Evolutionary conservation across 2,888 invertebrate genomes (phyloP).

Genomic region (Cheilosia soror): DNA sequence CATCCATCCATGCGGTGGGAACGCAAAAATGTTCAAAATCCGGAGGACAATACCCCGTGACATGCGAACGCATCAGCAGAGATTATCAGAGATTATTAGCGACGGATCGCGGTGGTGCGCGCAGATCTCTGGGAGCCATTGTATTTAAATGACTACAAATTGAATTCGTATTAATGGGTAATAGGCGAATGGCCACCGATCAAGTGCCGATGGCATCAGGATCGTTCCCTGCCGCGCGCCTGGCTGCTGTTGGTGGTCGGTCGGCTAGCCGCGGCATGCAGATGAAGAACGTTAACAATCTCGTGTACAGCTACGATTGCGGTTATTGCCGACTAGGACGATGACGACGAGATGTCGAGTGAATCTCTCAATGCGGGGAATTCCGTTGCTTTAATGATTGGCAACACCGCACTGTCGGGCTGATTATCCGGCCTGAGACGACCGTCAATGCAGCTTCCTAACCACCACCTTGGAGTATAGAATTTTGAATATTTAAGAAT

Average conservation of each 20-base stretch:
- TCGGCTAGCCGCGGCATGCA: constrained; percentile 70
- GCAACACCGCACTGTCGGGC: constrained; percentile 41
- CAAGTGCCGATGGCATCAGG: constrained; percentile 47
- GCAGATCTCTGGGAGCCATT: constrained; percentile 53
- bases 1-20: constrained; percentile 59
- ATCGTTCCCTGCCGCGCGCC: constrained; percentile 1
- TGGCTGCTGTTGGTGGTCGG: constrained; percentile 68
- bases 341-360: constrained; percentile 45
- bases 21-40: constrained; percentile 61
- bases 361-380: constrained; percentile 35
- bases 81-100: constrained; percentile 66
- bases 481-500: constrained; percentile 74
- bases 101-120: constrained; percentile 20
- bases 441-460: constrained; percentile 22
- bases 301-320: constrained; percentile 74
- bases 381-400: constrained; percentile 69
- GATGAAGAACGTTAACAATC: constrained; percentile 71
- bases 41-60: constrained; percentile 59
- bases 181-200: constrained; percentile 62
- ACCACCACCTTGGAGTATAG: constrained; percentile 71
- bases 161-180: constrained; percentile 74
- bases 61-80: constrained; percentile 61
- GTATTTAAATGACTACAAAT: constrained; percentile 75
- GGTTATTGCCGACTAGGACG: constrained; percentile 64
- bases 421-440: constrained; percentile 21